These are phyloP conservation scores for Drosophila micromelanica DNA, from an alignment of 1,140 invertebrate genomes.

Conservation along the genomic window DNA sequence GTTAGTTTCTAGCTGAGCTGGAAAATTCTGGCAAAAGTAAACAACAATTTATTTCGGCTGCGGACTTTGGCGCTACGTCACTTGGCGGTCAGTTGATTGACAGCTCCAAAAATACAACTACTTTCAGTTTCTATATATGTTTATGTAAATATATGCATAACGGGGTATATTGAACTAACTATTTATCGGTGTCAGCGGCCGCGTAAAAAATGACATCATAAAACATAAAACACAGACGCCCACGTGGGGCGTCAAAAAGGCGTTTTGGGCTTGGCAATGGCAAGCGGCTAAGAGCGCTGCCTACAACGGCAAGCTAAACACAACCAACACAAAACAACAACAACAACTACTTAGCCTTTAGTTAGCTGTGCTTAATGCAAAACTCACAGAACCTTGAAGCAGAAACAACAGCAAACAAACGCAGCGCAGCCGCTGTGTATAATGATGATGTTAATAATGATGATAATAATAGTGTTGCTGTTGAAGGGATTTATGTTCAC, in stretches of 20 bases:
- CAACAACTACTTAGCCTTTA: slow-evolving; percentile 44
- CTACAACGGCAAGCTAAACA: slow-evolving; percentile 20
- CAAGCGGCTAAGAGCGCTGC: slow-evolving; percentile 16
- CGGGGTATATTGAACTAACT: slow-evolving; percentile 65
- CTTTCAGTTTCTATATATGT: slow-evolving; percentile 47
- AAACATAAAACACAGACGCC: slow-evolving; percentile 26
- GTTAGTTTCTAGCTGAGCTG: slow-evolving; percentile 12
- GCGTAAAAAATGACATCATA: slow-evolving; percentile 61
- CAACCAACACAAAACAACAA: slow-evolving; percentile 7
- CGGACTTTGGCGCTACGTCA: slow-evolving; percentile 1
- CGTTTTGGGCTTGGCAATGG: slow-evolving; percentile 62
- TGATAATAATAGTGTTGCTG: slow-evolving; percentile 7
- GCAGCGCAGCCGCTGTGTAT: slow-evolving; percentile 29
- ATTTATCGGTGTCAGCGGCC: slow-evolving; percentile 46
- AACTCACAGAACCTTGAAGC: slow-evolving; percentile 78
- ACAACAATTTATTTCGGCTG: slow-evolving; percentile 4
- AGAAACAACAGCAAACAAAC: slow-evolving; percentile 74
- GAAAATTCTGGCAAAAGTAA: not conserved
- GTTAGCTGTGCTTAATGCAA: slow-evolving; percentile 71
- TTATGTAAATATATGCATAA: slow-evolving; percentile 17
- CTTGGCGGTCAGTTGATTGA: slow-evolving; percentile 21
- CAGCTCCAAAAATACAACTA: slow-evolving; percentile 13
- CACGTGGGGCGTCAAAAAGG: slow-evolving; percentile 39
- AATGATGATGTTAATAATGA: slow-evolving; percentile 6
- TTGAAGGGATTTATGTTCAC: slow-evolving; percentile 35